Base-by-base conservation (phyloP, 1,140 invertebrate genomes). In the Amphibalanus amphitrite region DNA sequence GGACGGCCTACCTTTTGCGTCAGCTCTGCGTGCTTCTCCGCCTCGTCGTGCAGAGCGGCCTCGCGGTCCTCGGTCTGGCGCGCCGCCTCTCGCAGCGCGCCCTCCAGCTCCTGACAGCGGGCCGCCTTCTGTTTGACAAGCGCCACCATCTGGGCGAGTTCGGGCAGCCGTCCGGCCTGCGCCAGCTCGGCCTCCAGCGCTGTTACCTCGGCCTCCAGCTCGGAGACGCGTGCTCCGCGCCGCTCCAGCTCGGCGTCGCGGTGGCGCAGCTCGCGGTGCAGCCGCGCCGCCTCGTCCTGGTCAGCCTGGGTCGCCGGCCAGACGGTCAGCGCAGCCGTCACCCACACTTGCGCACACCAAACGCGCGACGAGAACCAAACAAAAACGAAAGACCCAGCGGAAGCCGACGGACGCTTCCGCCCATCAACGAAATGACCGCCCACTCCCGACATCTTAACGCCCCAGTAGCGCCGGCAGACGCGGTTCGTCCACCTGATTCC, bases 31-130 rank as follows among this genome's bases (percentile, higher is more conserved):
- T 59, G 47, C 17, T 59, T 13, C 20, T 59, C 47, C 10, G 47
- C 47, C 47, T 59, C 47, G 47, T 59, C 47, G 1, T 59, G 47
- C 10, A 59, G 47, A 8, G 47, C 20, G 10, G 47, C 47, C 47
- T 59, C 47, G 47, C 47, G 47, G 47, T 59, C 47, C 47, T 59
- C 47, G 1, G 47, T 59, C 47, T 59, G 47, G 20, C 47, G 47
- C 13, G 20, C 47, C 13, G 47, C 47, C 76, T 85, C 83, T 73
- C 82, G 77, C 70, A 93, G 80, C 10, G 90, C 90, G 72, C 90
- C 86, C 79, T 93, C 90, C 68, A 94, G 79, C 80, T 92, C 89
- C 75, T 88, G 83, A 74, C 93, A 90, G 71, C 88, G 83, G 72
- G 82, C 83, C 28, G 79, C 77, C 70, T 83, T 81, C 71, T 77